Evolutionary conservation across 2,888 invertebrate genomes (phyloP), one percentile per base, ranked within the genome.

Genomic region (Trimorus sp.): DNA sequence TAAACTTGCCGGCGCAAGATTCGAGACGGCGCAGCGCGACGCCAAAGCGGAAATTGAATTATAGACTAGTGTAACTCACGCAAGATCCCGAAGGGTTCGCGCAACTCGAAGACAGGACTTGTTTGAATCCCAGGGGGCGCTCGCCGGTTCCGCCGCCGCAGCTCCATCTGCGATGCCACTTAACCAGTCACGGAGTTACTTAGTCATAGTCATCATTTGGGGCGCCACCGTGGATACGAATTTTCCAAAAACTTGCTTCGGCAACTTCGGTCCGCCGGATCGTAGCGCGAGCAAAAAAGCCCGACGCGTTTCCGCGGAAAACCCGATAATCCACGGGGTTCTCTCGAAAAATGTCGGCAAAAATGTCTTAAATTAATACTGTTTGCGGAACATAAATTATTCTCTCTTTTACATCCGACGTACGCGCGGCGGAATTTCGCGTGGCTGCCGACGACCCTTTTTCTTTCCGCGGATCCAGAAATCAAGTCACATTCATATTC

Each of bases 71-170:
- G 82, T 84, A 87, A 86, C 80, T 84, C 85, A 85, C 73, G 79
- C 82, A 75, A 71, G 60, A 76, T 87, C 86, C 85, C 85, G 62
- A 26, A 82, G 84, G 86, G 53, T 79, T 77, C 48, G 54, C 71
- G 68, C 70, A 86, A 86, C 87, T 88, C 84, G 75, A 85, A 84
- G 82, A 78, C 84, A 83, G 74, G 83, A 85, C 86, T 86, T 83
- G 58, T 65, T 63, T 42, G 80, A 82, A 78, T 86, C 87, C 83
- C 84, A 51, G 7, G 77, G 78, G 85, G 62, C 71, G 79, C 58
- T 16, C 38, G 51, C 69, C 73, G 79, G 79, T 79, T 83, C 84
- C 76, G 74, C 81, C 79, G 79, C 62, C 75, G 77, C 70, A 63
- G 80, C 54, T 80, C 76, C 45, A 80, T 80, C 78, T 84, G 63